These are phyloP conservation scores for Ciconia boyciana DNA, from an alignment of 2,113 vertebrate genomes.

Conservation along the genomic window DNA sequence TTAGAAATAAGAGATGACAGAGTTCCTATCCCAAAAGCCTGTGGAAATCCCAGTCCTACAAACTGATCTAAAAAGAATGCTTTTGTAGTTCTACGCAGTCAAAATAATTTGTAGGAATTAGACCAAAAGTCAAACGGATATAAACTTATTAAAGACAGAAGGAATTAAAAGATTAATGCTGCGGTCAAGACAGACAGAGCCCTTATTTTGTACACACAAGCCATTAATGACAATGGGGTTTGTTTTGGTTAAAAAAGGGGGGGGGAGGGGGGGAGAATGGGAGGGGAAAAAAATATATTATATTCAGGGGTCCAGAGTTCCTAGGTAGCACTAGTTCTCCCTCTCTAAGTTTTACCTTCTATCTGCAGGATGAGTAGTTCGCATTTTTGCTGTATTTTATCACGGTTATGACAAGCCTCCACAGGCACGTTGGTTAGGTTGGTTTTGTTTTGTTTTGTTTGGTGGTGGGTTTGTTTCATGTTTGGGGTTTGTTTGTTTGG, in stretches of 20 bases:
- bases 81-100: not conserved
- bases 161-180: not conserved
- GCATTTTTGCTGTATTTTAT: not conserved
- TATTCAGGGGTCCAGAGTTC: not conserved
- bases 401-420: not conserved
- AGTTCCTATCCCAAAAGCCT: not conserved
- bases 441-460: not conserved
- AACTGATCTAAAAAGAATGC: not conserved
- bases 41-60: not conserved
- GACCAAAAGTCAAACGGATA: not conserved
- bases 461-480: not conserved
- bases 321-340: not conserved
- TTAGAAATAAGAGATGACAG: not conserved
- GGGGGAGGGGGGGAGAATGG: accelerated
- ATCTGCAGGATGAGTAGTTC: not conserved
- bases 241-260: not conserved
- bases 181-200: not conserved
- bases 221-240: not conserved
- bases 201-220: not conserved
- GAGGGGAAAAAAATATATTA: no score
- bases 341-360: not conserved
- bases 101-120: not conserved
- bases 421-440: not conserved
- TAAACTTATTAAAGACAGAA: not conserved
- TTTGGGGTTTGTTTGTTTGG: not conserved